Base-by-base conservation (phyloP, 2,888 invertebrate species). In the Nasonovia ribisnigri region DNA sequence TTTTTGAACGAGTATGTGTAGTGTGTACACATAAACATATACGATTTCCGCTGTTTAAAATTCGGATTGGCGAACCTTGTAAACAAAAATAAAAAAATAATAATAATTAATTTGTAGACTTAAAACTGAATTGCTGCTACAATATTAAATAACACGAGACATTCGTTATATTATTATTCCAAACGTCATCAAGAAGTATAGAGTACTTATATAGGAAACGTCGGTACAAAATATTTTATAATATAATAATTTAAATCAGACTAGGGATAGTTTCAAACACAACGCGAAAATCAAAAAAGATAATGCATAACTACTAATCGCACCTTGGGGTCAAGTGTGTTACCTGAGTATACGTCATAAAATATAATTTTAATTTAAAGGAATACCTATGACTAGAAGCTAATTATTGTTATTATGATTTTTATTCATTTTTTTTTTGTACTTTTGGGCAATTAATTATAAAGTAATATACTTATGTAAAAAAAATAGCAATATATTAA, bases 41-140 rank as follows among this genome's bases (percentile, higher is more conserved):
- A 26, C 57, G 26, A 77, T 51, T 90, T 90, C 77, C 77, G 51
- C 51, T 84, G 42, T 90, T 91, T 91, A n/a, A 36, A 91, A 91
- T 26, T 67, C 11, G 24, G 48, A 42, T 42, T 77, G 13, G 36
- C 13, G 5, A 84, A 90, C 90, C 91, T 77, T 77, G 90, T 48
- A 24, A 57, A 89, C 16, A 16, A 26, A 57, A 77, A 36, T 36
- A 36, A 36, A 36, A 20, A 0, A 54, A 60, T 29, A 77, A 36
- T 77, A 20, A 77, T 36, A 36, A 67, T 60, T 10, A 77, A 42
- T 36, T 2, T 36, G 8, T 77, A 77, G 8, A 77, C 2, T 42
- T 54, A 54, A 54, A 54, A 54, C 54, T 8, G 16, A 16, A 84
- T 26, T 43, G 5, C 57, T 26, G 57, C 26, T 57, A 57, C 26